Base-by-base conservation (phyloP, 2,888 invertebrate genomes). In the Brenthis ino region DNA sequence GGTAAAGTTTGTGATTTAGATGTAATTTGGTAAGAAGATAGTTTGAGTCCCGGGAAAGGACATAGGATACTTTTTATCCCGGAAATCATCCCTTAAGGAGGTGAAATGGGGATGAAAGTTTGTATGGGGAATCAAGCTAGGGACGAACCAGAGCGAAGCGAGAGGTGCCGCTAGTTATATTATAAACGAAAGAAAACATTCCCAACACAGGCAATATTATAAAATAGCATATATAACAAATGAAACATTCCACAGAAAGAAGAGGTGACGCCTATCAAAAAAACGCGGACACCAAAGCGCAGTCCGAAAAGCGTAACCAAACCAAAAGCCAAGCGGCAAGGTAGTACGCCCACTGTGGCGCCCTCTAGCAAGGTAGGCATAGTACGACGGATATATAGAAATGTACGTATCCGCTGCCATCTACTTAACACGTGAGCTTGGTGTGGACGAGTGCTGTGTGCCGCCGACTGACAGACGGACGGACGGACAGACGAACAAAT, bases 331-430 rank as follows among this genome's bases (percentile, higher is more conserved):
- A 69, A 78, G 77, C 90, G 77, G 71, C 89, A 90, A 63, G 89
- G 91, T 90, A 91, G 87, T 85, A 83, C 86, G 90, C 89, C 91
- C 84, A 75, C 72, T 72, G 87, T 85, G 88, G 86, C 91, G 84
- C 79, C 78, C 83, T 81, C 89, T 81, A 88, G 90, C 92, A 93
- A 93, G 93, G 93, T 93, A 93, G 93, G 93, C 93, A 93, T 93
- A 88, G 93, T 93, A 85, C 93, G 88, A 84, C 92, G 93, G 93
- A 93, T 93, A 85, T 93, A 93, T 93, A 92, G 90, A 93, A 87
- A 93, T 90, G 93, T 93, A 93, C 93, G 93, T 93, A 93, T 90
- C 91, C 82, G 87, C 88, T 77, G 84, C 85, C 88, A 88, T 85
- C 91, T 80, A 81, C 81, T 86, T 89, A 86, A 76, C 86, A 89